Evolutionary conservation across 2,797 vertebrate species (phyloP).

Genomic region (Bufotes viridis): DNA sequence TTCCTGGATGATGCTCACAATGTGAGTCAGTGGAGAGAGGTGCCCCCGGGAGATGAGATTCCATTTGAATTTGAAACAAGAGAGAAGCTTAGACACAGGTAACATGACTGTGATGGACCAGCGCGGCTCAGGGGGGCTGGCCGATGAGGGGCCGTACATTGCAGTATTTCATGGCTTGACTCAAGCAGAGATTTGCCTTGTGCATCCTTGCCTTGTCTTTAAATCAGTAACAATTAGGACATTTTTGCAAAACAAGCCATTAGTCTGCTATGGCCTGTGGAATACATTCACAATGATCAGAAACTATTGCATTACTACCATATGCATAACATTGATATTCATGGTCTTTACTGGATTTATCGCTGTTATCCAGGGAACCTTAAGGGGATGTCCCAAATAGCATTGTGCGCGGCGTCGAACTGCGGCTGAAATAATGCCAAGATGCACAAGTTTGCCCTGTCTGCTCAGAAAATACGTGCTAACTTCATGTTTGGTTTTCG

Average conservation of each 20-base stretch:
- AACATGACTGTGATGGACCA: conserved; percentile 23
- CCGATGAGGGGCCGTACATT: too few species aligned
- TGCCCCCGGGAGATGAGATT: conserved; percentile 90
- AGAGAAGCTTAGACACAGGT: conserved; percentile 88
- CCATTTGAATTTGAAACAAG: conserved; percentile 96
- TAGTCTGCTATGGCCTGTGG: not conserved
- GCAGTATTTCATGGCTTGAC: too few species aligned
- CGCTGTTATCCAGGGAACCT: too few species aligned
- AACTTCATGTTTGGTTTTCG: too few species aligned
- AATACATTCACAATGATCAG: not conserved
- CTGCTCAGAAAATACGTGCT: too few species aligned
- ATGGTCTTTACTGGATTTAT: too few species aligned
- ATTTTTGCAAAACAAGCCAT: not conserved
- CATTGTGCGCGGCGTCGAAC: too few species aligned
- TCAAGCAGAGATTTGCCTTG: too few species aligned
- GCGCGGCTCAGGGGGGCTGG: not conserved
- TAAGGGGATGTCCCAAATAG: too few species aligned
- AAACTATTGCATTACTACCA: not conserved
- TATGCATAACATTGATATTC: too few species aligned
- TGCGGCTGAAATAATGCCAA: too few species aligned
- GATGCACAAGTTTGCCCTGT: too few species aligned
- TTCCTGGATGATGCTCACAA: conserved; percentile 89
- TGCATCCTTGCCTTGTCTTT: not conserved
- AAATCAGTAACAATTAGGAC: not conserved
- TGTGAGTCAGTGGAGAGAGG: conserved; percentile 93